phyloP scores from a whole-genome alignment of 2,797 vertebrate species.

The Pseudopleuronectes americanus region DNA sequence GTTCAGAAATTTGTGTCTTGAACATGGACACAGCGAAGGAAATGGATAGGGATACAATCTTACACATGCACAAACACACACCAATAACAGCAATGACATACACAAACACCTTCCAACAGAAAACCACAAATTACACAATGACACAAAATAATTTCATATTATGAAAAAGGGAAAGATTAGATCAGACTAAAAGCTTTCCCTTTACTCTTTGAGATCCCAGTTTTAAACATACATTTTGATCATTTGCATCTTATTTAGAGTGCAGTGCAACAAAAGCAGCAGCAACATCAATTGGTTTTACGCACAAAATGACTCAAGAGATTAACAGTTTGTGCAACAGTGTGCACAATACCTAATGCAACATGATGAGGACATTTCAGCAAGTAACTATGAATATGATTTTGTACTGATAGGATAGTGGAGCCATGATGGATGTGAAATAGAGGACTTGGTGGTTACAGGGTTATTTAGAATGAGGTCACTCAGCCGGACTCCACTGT shows the following conservation, averaged over 20 bases:
- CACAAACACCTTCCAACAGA: too few relatives aligned
- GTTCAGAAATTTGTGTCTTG: too few relatives aligned
- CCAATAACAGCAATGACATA: too few relatives aligned
- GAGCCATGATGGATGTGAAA: constrained; percentile 6
- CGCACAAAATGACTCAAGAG: not conserved
- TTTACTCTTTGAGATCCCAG: not conserved
- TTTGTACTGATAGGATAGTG: not conserved
- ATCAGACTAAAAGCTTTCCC: not conserved
- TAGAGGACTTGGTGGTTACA: not conserved
- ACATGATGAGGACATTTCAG: not conserved
- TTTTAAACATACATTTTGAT: not conserved
- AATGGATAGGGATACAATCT: too few relatives aligned
- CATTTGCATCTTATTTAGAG: not conserved
- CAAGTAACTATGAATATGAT: not conserved
- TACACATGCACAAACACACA: too few relatives aligned
- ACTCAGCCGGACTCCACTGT: not conserved
- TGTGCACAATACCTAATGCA: not conserved
- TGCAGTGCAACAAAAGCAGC: not conserved
- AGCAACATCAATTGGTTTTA: not conserved
- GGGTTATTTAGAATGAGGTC: not conserved
- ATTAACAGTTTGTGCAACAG: too few relatives aligned
- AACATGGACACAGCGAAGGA: too few relatives aligned
- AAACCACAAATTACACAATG: too few relatives aligned
- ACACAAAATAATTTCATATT: too few relatives aligned
- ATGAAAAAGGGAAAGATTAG: not conserved